Base-by-base conservation (phyloP, 1,140 invertebrate genomes). In the Tetraneura akinire region DNA sequence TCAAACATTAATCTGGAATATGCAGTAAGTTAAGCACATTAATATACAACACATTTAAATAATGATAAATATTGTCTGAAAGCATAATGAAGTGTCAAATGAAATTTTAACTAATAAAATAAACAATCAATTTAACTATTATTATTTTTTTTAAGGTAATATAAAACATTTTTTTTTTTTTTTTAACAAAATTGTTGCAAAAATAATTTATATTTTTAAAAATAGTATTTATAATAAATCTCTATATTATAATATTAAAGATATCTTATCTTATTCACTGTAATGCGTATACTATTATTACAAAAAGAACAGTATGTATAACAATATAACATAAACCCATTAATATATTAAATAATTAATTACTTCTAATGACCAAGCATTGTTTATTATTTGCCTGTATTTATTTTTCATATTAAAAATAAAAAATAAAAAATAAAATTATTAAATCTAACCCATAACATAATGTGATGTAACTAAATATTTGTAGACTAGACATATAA, bases 401-500 rank as follows among this genome's bases (percentile, higher is more conserved):
- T 21, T n/a, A 49, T 23, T 68, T 70, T 45, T 10, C 47, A 47
- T 14, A 45, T 18, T 23, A 42, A 68, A 1, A 23, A 47, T 16
- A 9, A 68, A 47, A 49, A 16, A 49, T 47, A 16, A 26, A 14
- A 21, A 66, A 21, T 42, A 66, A 37, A 8, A 37, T 37, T 37
- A 37, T 37, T 37, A n/a, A n/a, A n/a, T 8, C 32, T 45, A 47
- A 68, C 21, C 42, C 5, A 47, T 68, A 23, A 68, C 5, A 47
- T n/a, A 68, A 5, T n/a, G 68, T 71, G 68, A 71, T 71, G 23
- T 8, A 23, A 49, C 6, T 10, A 51, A 14, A 23, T 37, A 23
- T 68, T 47, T 45, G 32, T 71, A 51, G 68, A 71, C 68, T 71
- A 71, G 68, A 71, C 29, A 49, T 11, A 71, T 23, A 71, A 71